A percentile compares a stretch with the other conserved stretches of the same genome.
Conservation (phyloP, 2,113 vertebrate species). For the Callospermophilus lateralis region DNA sequence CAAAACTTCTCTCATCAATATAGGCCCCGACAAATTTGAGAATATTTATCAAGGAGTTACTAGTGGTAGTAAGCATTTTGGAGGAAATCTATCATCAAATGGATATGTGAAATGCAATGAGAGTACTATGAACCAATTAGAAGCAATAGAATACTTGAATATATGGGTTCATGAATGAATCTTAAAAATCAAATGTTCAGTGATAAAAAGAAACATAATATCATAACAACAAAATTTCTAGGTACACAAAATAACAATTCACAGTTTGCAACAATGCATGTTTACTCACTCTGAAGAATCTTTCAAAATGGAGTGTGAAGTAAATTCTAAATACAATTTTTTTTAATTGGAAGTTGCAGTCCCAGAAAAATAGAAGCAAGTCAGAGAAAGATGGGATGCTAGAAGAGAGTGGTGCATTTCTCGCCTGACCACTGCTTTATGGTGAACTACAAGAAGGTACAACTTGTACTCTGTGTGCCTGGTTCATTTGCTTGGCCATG, state of each 20-base stretch:
- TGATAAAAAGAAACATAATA: neutral
- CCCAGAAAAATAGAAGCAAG: neutral
- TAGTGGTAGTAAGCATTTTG: neutral
- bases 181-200: neutral
- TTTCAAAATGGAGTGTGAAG: neutral
- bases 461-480: neutral
- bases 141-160: neutral
- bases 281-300: neutral
- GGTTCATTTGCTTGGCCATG: neutral
- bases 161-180: neutral
- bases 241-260: neutral
- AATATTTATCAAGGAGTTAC: neutral
- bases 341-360: neutral
- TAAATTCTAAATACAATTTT: neutral
- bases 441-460: neutral
- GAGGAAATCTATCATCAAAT: neutral
- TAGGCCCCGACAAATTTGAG: neutral
- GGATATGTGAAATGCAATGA: neutral
- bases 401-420: neutral
- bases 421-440: neutral
- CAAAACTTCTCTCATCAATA: neutral
- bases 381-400: neutral
- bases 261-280: neutral
- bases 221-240: neutral
- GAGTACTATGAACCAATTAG: neutral